Percentiles rank a stretch among this genome's conserved stretches.
These are phyloP conservation scores for Formica exsecta DNA, from an alignment of 1,140 invertebrate species.

Conservation along the genomic window DNA sequence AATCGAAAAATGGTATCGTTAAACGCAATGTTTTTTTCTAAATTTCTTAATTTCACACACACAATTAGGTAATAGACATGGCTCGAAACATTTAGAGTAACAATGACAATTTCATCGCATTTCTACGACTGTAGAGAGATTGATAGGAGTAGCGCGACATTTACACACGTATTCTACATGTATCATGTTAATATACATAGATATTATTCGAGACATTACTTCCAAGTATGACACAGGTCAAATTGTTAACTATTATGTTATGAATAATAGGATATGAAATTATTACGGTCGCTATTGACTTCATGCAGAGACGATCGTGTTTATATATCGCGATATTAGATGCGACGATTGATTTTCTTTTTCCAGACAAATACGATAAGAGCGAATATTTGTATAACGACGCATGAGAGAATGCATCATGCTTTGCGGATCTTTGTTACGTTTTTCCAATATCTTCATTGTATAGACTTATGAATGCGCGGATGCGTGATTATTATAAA, in stretches of 20 bases:
- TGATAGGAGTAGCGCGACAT: conserved; percentile 27
- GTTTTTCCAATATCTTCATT: conserved; percentile 63
- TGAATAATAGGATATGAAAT: background rate
- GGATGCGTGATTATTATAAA: conserved; percentile 43
- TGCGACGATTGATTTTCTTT: background rate
- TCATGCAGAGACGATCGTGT: background rate
- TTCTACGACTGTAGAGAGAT: background rate
- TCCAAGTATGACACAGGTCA: conserved; percentile 58
- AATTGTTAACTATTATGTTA: conserved; percentile 44
- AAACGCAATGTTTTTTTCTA: background rate
- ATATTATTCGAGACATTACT: conserved; percentile 38
- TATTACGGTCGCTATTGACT: background rate
- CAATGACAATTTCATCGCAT: conserved; percentile 23
- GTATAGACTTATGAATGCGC: conserved; percentile 53
- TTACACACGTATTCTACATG: conserved; percentile 54
- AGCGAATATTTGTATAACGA: background rate
- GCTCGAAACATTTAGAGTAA: conserved; percentile 42
- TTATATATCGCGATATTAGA: background rate
- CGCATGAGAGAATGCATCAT: background rate
- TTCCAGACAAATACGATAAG: background rate
- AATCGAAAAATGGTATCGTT: background rate
- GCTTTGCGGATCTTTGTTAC: conserved; percentile 42
- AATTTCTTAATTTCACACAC: background rate
- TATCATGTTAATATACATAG: conserved; percentile 25
- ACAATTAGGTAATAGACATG: background rate